Conservation (phyloP, 2,113 vertebrate genomes). For the Promerops cafer region DNA sequence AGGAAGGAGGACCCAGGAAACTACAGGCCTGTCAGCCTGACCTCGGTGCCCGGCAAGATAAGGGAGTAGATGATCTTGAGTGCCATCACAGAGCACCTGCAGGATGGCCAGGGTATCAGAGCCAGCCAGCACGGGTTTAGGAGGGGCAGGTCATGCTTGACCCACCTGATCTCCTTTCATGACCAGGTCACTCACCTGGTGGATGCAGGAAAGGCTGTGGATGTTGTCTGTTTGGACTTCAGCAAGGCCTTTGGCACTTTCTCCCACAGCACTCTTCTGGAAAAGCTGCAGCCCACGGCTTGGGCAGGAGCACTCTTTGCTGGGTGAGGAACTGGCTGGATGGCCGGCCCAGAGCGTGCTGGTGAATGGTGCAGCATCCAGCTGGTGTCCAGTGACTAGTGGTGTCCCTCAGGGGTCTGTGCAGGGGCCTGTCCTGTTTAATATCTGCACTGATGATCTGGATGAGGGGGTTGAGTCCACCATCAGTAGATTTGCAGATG, state of each 20-base stretch:
- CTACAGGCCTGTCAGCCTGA: not conserved
- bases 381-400: not conserved
- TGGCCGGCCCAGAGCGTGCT: not conserved
- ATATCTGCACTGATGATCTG: not conserved
- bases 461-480: not conserved
- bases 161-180: not conserved
- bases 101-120: not conserved
- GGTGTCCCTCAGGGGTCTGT: not conserved
- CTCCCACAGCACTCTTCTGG: not conserved
- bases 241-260: not conserved
- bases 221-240: not conserved
- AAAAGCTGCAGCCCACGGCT: not conserved
- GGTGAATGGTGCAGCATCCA: not conserved
- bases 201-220: not conserved
- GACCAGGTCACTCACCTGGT: not conserved
- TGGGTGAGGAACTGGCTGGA: not conserved
- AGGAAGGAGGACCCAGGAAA: not conserved
- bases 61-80: not conserved
- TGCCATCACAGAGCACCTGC: not conserved
- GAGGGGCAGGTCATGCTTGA: not conserved
- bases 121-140: not conserved
- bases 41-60: not conserved
- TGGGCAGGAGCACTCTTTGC: not conserved
- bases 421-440: not conserved
- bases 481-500: not conserved